A percentile compares a stretch with the other conserved stretches of the same genome.
Evolutionary conservation across 2,888 invertebrate species (phyloP).

Genomic region (Hirtodrosophila cameraria): DNA sequence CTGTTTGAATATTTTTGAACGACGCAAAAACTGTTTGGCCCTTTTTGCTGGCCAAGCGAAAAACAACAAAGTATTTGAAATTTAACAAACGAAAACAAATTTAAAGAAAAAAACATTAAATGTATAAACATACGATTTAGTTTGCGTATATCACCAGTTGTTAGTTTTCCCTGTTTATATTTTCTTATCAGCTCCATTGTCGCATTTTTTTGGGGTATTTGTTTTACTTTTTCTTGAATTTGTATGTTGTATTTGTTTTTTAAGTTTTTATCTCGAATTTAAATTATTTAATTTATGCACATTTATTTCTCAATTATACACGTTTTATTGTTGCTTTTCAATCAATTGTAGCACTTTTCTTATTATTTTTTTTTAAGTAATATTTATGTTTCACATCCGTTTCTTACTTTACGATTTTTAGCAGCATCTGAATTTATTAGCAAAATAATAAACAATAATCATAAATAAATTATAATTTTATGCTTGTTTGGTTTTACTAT

Average conservation of each 20-base stretch:
- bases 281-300: neutral
- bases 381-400: conserved; percentile 31
- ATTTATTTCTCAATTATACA: conserved; percentile 1
- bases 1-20: conserved; percentile 11
- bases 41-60: conserved; percentile 9
- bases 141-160: conserved; percentile 68
- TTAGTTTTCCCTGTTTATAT: conserved; percentile 76
- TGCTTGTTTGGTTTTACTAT: neutral
- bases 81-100: neutral
- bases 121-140: conserved; percentile 74
- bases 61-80: neutral
- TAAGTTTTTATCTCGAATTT: conserved; percentile 4
- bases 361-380: conserved; percentile 5
- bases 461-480: conserved; percentile 14
- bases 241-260: neutral
- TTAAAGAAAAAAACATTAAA: neutral
- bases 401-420: conserved; percentile 27
- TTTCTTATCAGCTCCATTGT: conserved; percentile 81
- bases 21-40: conserved; percentile 1
- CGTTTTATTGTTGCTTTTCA: conserved; percentile 1
- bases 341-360: neutral
- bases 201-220: conserved; percentile 41
- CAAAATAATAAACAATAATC: conserved; percentile 30
- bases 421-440: conserved; percentile 36
- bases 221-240: neutral